Base-by-base conservation (phyloP, 30 jellyfish, hydroid and myxozoan genomes). In the Chrysaora quinquecirrha region DNA sequence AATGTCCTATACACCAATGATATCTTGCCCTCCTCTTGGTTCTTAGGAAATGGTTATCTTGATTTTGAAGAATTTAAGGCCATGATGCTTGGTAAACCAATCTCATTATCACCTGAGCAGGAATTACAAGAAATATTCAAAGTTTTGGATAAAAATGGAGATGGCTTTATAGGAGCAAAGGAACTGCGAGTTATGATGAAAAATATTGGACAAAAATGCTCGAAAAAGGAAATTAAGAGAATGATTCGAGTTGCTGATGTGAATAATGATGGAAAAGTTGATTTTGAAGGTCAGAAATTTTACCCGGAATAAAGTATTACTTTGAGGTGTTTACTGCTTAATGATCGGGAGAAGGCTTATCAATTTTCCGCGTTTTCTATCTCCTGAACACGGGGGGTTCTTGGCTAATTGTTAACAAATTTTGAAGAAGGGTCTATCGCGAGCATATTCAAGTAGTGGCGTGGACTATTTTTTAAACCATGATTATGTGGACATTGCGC, bases 201-300 rank as follows among this genome's bases (percentile, higher is more conserved):
- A 31, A 76, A 70, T 38, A 74, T 90, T 18, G 97, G 97, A 0
- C 83, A 90, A 32, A 79, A 68, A 66, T 19, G 78, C 48, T 76
- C 96, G 48, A 52, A 47, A 29, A 64, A 76, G 46, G 96, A 90
- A 62, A 76, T 90, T 2, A 49, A 63, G 30, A 82, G 73, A 19
- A 83, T 90, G 95, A 90, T 90, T 7, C 64, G 68, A 46, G 60
- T 63, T 19, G 97, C 96, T 29, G 97, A 90, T 77, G 66, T 54
- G 12, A 75, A 90, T 69, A 96, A 92, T 1, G 97, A 90, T 67
- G 97, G 97, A 21, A 78, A 77, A 73, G 95, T 90, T 11, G 73
- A 75, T 56, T 76, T 56, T 34, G 94, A 90, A 27, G 97, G 97
- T 89, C 21, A 38, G 90, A 54, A 22, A 24, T 1, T 18, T 56